Evolutionary conservation across 2,113 vertebrate genomes (phyloP).

Genomic region (Cardinalis cardinalis): DNA sequence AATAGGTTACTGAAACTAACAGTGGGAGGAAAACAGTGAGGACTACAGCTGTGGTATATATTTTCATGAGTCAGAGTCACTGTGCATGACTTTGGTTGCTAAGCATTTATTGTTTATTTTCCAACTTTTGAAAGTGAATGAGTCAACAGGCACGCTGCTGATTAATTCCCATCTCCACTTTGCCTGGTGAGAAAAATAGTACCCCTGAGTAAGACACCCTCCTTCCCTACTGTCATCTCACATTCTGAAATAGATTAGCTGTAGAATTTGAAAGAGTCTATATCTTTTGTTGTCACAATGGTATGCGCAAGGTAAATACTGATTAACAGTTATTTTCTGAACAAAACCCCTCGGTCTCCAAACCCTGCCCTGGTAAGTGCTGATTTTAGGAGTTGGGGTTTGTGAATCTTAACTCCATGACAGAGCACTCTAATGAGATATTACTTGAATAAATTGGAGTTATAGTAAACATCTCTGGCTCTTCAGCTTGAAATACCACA

Average conservation of each 20-base stretch:
- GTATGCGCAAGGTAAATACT: background rate
- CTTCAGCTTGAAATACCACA: background rate
- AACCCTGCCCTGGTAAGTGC: background rate
- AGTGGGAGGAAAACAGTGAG: background rate
- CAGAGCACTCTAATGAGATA: background rate
- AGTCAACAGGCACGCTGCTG: background rate
- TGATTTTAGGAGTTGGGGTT: background rate
- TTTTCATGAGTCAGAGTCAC: background rate
- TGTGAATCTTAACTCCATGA: background rate
- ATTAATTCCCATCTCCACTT: background rate
- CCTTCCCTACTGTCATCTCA: background rate
- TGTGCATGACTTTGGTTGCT: background rate
- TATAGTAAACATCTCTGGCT: background rate
- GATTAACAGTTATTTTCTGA: background rate
- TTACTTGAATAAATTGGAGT: background rate
- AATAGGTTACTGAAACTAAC: background rate
- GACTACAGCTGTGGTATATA: background rate
- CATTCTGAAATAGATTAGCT: background rate
- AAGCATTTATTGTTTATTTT: constrained; percentile 29
- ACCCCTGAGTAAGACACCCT: background rate
- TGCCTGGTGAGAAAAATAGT: background rate
- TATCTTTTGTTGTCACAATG: background rate
- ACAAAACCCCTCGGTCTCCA: background rate
- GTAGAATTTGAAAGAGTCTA: background rate
- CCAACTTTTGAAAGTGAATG: background rate